Evolutionary conservation across 2,113 vertebrate species (phyloP).

Genomic region (Spizaetus ornatus): DNA sequence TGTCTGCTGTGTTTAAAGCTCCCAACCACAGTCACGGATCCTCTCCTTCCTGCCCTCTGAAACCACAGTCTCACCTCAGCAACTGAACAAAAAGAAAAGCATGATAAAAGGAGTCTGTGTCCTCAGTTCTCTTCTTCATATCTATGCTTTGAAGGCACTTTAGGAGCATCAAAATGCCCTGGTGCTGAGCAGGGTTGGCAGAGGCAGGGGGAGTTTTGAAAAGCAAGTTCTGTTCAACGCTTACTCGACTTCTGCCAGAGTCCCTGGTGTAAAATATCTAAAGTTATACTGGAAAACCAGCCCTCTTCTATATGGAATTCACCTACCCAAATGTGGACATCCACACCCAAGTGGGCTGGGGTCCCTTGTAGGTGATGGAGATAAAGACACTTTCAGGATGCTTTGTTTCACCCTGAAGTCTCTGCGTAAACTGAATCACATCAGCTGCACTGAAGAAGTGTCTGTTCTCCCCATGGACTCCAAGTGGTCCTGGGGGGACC

Average conservation of each 20-base stretch:
- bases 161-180: background rate
- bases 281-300: background rate
- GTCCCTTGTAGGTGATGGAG: background rate
- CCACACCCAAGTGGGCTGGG: background rate
- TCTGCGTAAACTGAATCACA: background rate
- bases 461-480: background rate
- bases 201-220: background rate
- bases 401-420: background rate
- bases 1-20: background rate
- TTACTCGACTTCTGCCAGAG: background rate
- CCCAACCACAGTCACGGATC: background rate
- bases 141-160: background rate
- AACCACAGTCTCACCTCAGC: background rate
- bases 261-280: background rate
- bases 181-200: background rate
- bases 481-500: background rate
- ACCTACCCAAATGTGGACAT: background rate
- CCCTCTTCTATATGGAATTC: background rate
- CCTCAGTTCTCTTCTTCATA: background rate
- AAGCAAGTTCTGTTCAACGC: background rate
- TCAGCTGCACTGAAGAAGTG: no score
- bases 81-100: background rate
- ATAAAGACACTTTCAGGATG: background rate
- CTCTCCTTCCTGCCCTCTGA: background rate
- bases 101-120: background rate